Conservation (phyloP, 2,888 invertebrate species). For the Barypeithes pellucidus region DNA sequence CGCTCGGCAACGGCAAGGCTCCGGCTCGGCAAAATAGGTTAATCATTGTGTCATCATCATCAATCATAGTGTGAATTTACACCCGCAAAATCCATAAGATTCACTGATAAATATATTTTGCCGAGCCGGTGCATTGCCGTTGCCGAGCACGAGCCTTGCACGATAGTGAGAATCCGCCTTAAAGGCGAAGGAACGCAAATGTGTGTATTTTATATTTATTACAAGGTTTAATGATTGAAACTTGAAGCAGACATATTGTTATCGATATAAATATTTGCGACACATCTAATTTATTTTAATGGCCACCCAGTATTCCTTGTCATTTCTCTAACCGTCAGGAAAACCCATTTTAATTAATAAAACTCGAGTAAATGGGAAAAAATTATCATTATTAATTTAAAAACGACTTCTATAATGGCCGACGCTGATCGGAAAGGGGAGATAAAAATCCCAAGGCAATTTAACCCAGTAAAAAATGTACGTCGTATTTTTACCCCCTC, state of each 20-base stretch:
- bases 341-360: slow-evolving; percentile 48
- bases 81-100: no score
- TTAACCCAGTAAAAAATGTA: slow-evolving; percentile 35
- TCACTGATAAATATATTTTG: no score
- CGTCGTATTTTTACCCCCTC: slow-evolving; percentile 17
- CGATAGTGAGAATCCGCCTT: no score
- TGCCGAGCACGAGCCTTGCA: no score
- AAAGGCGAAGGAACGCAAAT: no score
- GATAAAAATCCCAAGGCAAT: slow-evolving; percentile 45
- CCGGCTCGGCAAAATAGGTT: no score
- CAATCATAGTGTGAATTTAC: no score
- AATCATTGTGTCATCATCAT: no score
- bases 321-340: slow-evolving; percentile 10
- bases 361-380: slow-evolving; percentile 39
- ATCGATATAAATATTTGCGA: background rate
- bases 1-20: no score
- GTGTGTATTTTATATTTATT: no score
- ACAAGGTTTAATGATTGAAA: no score
- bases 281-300: background rate
- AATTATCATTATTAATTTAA: slow-evolving; percentile 51
- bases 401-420: slow-evolving; percentile 47
- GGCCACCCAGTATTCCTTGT: slow-evolving; percentile 1
- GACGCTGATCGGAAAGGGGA: slow-evolving; percentile 41
- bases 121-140: no score
- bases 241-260: background rate